A percentile compares a stretch with the other conserved stretches of the same genome.
Evolutionary conservation across 2,888 invertebrate genomes (phyloP).

Genomic region (Pegoplata infirma): DNA sequence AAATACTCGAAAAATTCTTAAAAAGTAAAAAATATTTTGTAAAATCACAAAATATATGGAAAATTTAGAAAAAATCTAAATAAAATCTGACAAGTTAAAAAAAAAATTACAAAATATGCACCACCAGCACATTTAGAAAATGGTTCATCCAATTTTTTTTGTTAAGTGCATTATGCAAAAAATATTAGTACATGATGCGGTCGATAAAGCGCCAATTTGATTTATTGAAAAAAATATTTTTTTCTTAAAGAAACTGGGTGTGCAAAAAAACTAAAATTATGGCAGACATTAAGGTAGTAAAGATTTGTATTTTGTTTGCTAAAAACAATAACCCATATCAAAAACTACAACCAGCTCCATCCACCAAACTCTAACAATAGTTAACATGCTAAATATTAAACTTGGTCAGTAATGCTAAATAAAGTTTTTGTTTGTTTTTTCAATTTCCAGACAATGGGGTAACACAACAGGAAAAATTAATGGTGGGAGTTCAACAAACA

Average conservation of each 20-base stretch:
- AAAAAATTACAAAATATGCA: too few relatives aligned
- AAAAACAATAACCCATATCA: conserved; percentile 41
- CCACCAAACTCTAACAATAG: conserved; percentile 20
- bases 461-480: conserved; percentile 46
- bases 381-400: conserved; percentile 31
- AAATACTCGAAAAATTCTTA: too few relatives aligned
- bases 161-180: background rate
- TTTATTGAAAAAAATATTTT: conserved; percentile 52
- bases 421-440: conserved; percentile 1
- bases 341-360: conserved; percentile 23
- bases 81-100: too few relatives aligned
- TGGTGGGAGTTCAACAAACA: conserved; percentile 53
- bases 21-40: too few relatives aligned
- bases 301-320: background rate
- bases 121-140: too few relatives aligned
- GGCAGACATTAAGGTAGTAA: conserved; percentile 34
- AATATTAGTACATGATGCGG: conserved; percentile 30
- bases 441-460: conserved; percentile 29
- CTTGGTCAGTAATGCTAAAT: conserved; percentile 52
- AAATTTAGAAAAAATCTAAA: too few relatives aligned
- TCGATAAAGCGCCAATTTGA: conserved; percentile 60
- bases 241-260: conserved; percentile 30
- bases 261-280: conserved; percentile 55
- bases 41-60: too few relatives aligned
- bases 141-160: too few relatives aligned